Conservation (phyloP, 2,797 vertebrate species). For the Mormyrops attenuatus region DNA sequence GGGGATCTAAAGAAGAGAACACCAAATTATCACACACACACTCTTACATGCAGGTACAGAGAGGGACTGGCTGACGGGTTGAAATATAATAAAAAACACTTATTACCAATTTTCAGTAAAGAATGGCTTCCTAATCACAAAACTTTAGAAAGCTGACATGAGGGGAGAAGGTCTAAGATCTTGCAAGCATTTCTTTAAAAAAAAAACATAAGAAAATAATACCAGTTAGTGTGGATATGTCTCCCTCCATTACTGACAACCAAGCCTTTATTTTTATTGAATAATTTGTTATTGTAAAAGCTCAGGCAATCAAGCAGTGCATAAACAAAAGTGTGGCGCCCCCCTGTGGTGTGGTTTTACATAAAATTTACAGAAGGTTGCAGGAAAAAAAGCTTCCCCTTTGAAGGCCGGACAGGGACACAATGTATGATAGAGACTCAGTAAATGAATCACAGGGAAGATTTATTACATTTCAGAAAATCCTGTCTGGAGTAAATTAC, state of each 20-base stretch:
- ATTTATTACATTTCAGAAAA: neutral
- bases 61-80: neutral
- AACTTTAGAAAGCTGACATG: neutral
- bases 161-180: neutral
- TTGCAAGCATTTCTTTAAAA: neutral
- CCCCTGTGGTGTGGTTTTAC: neutral
- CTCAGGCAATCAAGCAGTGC: neutral
- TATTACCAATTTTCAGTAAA: neutral
- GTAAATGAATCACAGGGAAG: neutral
- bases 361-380: neutral
- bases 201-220: slow-evolving; percentile 9
- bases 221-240: neutral
- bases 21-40: neutral
- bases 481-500: neutral
- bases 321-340: neutral
- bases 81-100: neutral
- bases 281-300: neutral
- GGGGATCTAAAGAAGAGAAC: slow-evolving; percentile 73
- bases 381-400: neutral
- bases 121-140: neutral
- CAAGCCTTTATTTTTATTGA: neutral
- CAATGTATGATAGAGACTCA: neutral
- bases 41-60: neutral
- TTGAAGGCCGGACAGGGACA: neutral
- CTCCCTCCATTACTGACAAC: neutral